Conservation (phyloP, 2,113 vertebrate genomes). For the Phasianus colchicus region DNA sequence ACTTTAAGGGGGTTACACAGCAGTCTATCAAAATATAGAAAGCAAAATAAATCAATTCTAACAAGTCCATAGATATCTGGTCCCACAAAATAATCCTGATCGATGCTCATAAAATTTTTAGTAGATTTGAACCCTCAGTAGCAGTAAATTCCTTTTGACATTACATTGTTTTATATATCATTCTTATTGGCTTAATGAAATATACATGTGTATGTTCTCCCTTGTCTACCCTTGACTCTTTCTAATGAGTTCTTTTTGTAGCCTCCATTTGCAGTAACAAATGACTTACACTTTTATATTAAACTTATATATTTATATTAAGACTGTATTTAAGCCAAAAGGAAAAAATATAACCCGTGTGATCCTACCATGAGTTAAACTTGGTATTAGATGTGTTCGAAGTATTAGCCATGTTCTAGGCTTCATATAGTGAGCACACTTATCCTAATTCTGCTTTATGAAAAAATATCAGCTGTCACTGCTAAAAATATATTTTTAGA, state of each 20-base stretch:
- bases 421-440: background rate
- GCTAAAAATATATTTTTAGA: background rate
- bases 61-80: background rate
- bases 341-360: background rate
- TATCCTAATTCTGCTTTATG: background rate
- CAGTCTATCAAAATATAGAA: background rate
- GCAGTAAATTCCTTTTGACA: slow-evolving; percentile 56
- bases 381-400: background rate
- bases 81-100: slow-evolving; percentile 49
- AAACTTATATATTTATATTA: background rate
- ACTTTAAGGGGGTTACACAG: background rate
- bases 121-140: background rate
- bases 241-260: slow-evolving; percentile 4
- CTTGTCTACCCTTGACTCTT: slow-evolving; percentile 23
- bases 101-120: slow-evolving; percentile 48
- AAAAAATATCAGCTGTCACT: background rate
- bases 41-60: slow-evolving; percentile 47
- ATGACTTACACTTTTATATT: background rate
- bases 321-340: background rate
- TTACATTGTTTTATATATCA: slow-evolving; percentile 10
- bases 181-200: slow-evolving; percentile 51
- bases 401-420: background rate
- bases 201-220: background rate
- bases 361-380: background rate
- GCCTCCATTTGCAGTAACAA: background rate